Base-by-base conservation (phyloP, 2,888 invertebrate species). In the Osedax fenrisi region DNA sequence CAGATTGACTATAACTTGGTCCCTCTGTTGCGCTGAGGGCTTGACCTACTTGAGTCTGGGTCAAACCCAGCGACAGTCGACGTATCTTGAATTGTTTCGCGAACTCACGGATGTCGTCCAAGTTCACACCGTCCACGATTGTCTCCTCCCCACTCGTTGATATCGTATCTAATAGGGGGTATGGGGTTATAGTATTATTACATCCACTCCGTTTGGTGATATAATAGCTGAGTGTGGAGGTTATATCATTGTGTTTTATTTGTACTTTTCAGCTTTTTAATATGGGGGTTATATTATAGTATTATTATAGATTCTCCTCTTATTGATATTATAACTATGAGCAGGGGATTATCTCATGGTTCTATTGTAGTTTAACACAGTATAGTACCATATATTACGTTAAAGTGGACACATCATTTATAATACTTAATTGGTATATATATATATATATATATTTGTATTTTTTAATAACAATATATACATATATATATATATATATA, bases 71-170 rank as follows among this genome's bases (percentile, higher is more conserved):
- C 13, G 94, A 94, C 77, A 96, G 87, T 80, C 96, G 90, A 72
- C 94, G 89, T 75, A 95, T 88, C 85, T 96, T 96, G 86, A 96
- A 96, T 78, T 92, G 93, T 87, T 94, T 94, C 79, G 96, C 95
- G 86, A 96, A 96, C 86, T 96, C 95, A 87, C 94, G 94, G 84
- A 96, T 96, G 86, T 95, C 95, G 85, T 96, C 95, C 83, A 96
- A 87, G 86, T 96, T 93, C 82, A 95, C 93, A 72, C 95, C 95
- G 84, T 96, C 95, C 41, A 95, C 94, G 75, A 94, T 91, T 85
- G 94, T 94, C 83, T 91, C 91, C 79, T 90, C 92, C 72, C 92
- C 91, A 86, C 94, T 92, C 86, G 92, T 94, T 84, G 94, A 94
- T 78, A 93, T 83, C 59, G 83, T 84, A 76, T 84, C 84, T 84